Evolutionary conservation across 1,140 invertebrate genomes (phyloP).

Genomic region (Drosophila pruinosa): DNA sequence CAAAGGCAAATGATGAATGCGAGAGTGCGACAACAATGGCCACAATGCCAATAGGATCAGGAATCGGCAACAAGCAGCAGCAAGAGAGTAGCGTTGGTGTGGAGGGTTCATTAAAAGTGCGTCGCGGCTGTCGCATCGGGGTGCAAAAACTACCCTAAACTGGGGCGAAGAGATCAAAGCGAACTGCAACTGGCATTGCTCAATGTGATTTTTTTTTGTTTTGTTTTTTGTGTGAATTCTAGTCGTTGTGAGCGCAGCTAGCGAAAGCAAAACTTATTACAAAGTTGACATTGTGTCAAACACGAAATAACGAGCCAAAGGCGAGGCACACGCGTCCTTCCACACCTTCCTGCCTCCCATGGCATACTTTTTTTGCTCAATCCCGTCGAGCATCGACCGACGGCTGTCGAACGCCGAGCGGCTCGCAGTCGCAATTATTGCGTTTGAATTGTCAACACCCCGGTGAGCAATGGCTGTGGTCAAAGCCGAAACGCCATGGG

Average conservation of each 20-base stretch:
- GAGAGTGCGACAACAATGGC: conserved; percentile 69
- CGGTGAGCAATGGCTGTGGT: conserved; percentile 57
- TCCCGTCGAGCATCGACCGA: conserved; percentile 63
- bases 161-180: conserved; percentile 60
- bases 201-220: conserved; percentile 2
- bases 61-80: conserved; percentile 63
- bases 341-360: neutral
- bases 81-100: conserved; percentile 4
- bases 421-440: conserved; percentile 76
- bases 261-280: conserved; percentile 69
- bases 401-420: too few relatives aligned
- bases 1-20: conserved; percentile 54
- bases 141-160: conserved; percentile 59
- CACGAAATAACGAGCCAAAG: conserved; percentile 69
- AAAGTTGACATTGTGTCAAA: conserved; percentile 80
- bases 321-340: conserved; percentile 35
- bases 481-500: conserved; percentile 67
- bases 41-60: conserved; percentile 77
- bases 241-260: conserved; percentile 5
- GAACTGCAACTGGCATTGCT: conserved; percentile 56
- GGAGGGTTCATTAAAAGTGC: conserved; percentile 72
- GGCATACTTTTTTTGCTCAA: conserved; percentile 25
- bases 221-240: conserved; percentile 31
- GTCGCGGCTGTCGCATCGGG: conserved; percentile 17
- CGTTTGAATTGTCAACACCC: conserved; percentile 80